Evolutionary conservation across 2,113 vertebrate species (phyloP), one percentile per base, ranked within the genome.

Genomic region (Agapornis roseicollis): DNA sequence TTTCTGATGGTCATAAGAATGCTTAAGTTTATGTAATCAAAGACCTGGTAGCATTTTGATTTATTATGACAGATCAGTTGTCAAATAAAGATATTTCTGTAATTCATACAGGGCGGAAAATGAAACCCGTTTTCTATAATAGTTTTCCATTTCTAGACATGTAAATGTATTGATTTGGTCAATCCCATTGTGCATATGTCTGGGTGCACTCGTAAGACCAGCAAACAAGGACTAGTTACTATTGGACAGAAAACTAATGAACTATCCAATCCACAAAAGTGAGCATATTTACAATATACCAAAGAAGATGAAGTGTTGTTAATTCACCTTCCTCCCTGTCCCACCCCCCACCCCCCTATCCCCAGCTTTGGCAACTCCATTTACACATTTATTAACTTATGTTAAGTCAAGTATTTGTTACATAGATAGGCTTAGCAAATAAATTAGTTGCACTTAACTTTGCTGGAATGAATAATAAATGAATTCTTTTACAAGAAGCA

Each of bases 361-460:
- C 22, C 3, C 24, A 39, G 37, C 22, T 84, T 92, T 94, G 42
- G 27, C 88, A 93, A 76, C 23, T 89, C 56, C 11, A 92, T 96
- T 96, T 93, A 53, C 70, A 64, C 74, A 83, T 71, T 93, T 90
- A 92, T 95, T 84, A 92, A 92, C 60, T 92, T 85, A 42, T 52
- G 46, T 18, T 71, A 93, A 91, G 95, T 95, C 69, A 90, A 90
- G 35, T 86, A 80, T 83, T 83, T 89, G 52, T 90, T 93, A 55
- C 44, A 55, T 65, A 86, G 42, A 74, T 81, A 92, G 39, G 27
- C 72, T 77, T 28, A 83, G 25, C 47, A 90, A 94, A 84, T 77
- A 93, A 90, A 93, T 88, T 77, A 80, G 53, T 73, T 88, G 46
- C 58, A 90, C 88, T 93, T 93, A 66, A 39, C 65, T 91, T 95